Evolutionary conservation across 2,888 invertebrate genomes (phyloP).

Genomic region (Metellina segmentata): DNA sequence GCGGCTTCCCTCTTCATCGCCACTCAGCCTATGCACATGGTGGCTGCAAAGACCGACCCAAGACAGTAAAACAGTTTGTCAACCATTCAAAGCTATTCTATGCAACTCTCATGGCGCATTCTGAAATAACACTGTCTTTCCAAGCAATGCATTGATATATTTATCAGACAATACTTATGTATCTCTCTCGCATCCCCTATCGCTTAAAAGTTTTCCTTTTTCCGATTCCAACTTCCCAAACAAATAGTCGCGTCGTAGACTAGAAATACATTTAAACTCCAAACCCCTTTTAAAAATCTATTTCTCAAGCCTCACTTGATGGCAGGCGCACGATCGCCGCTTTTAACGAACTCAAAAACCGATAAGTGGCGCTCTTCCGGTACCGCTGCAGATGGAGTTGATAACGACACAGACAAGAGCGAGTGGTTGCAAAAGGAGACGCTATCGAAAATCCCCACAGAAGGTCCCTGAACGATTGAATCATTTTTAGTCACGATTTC

Average conservation of each 20-base stretch:
- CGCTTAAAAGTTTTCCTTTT: too few species aligned
- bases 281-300: conserved; percentile 26
- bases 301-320: conserved; percentile 15
- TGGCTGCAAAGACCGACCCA: too few species aligned
- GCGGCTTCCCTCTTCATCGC: not conserved
- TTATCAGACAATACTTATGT: too few species aligned
- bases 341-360: conserved; percentile 48
- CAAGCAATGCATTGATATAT: too few species aligned
- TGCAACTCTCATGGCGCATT: too few species aligned
- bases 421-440: not conserved
- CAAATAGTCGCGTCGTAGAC: not conserved
- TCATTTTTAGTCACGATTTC: conserved; percentile 16
- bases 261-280: not conserved
- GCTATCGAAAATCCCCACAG: conserved; percentile 11
- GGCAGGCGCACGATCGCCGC: not conserved
- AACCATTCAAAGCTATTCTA: too few species aligned
- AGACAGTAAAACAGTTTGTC: too few species aligned
- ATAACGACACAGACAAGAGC: not conserved
- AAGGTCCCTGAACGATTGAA: conserved; percentile 6
- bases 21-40: too few species aligned
- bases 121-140: too few species aligned
- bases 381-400: conserved; percentile 9
- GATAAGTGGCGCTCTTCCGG: conserved; percentile 31
- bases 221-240: not conserved
- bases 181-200: too few species aligned